phyloP scores from a whole-genome alignment of 2,888 invertebrate genomes.

The Holacanthella duospinosa region DNA sequence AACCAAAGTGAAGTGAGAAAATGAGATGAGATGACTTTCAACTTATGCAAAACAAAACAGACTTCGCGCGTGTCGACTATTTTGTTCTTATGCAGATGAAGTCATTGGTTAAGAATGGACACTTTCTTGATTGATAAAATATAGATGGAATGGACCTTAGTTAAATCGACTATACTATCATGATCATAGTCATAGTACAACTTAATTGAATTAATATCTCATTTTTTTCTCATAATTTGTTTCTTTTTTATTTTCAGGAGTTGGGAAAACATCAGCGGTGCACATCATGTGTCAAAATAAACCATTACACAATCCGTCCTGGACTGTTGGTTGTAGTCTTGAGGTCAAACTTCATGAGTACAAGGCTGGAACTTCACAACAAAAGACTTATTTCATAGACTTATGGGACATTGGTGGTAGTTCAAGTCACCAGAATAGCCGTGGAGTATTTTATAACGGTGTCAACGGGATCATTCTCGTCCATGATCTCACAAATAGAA shows the following conservation, averaged over 20 bases:
- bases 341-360: conserved; percentile 92
- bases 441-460: conserved; percentile 85
- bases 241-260: conserved; percentile 51
- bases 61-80: neutral
- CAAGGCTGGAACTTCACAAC: conserved; percentile 83
- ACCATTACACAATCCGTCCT: conserved; percentile 72
- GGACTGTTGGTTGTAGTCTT: conserved; percentile 93
- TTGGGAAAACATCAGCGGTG: conserved; percentile 91
- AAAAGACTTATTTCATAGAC: conserved; percentile 84
- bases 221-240: neutral
- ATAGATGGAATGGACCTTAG: neutral
- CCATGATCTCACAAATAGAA: conserved; percentile 91
- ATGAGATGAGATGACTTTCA: neutral
- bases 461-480: conserved; percentile 92
- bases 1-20: neutral
- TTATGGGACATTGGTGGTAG: conserved; percentile 97
- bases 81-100: too few species aligned
- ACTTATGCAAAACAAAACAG: neutral
- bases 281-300: conserved; percentile 82
- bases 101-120: too few species aligned
- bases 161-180: neutral
- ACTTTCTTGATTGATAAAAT: too few species aligned
- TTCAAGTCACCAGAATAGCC: conserved; percentile 80
- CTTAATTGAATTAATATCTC: neutral
- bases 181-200: neutral